Percentiles rank a stretch among this genome's conserved stretches.
Conservation (phyloP, 1,140 invertebrate genomes). For the Lanistes nyassanus region DNA sequence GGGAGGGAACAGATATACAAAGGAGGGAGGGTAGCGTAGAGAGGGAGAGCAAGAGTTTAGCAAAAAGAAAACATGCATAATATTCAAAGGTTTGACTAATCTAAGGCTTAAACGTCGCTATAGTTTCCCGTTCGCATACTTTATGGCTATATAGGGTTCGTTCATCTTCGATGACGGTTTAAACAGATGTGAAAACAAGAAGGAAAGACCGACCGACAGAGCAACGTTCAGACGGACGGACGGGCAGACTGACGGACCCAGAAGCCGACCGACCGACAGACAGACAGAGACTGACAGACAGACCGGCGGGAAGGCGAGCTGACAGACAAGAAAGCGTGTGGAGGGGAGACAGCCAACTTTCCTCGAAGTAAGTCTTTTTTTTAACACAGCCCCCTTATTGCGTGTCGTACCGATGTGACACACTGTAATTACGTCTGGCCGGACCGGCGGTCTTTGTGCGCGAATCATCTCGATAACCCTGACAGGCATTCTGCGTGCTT, state of each 20-base stretch:
- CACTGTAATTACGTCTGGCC: no score
- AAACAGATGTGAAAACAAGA: not conserved
- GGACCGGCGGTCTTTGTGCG: no score
- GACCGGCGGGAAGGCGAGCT: not conserved
- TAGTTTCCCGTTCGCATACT: no score
- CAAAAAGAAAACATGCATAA: not conserved
- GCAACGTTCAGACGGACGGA: not conserved
- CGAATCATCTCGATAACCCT: no score
- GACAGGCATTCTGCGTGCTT: no score
- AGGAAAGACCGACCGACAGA: not conserved
- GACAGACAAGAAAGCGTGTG: not conserved
- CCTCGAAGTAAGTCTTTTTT: no score
- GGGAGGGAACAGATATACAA: not conserved
- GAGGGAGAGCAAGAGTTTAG: not conserved
- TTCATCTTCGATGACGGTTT: no score
- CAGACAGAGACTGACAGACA: constrained; percentile 4
- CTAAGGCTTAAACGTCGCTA: not conserved
- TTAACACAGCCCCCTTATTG: no score
- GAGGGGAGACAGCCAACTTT: not conserved
- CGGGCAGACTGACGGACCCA: not conserved
- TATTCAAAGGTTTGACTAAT: no score
- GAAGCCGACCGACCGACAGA: not conserved
- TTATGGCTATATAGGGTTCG: no score
- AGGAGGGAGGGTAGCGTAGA: not conserved
- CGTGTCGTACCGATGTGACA: no score